Percentiles rank a stretch among this genome's conserved stretches.
These are phyloP conservation scores for Setipinna tenuifilis DNA, from an alignment of 2,797 vertebrate genomes.

Conservation along the genomic window DNA sequence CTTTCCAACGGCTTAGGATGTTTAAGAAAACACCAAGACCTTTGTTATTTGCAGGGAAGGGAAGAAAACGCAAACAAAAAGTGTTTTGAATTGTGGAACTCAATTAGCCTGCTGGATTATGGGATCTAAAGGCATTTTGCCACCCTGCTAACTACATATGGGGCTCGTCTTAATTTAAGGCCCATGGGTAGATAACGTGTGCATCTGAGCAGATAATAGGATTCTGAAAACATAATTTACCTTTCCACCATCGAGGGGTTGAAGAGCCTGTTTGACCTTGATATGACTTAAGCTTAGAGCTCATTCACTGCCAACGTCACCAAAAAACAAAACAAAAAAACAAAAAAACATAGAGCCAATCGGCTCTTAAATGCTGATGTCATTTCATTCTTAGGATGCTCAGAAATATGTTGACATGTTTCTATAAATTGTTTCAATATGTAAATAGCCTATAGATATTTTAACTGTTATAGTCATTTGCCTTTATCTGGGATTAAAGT, in stretches of 20 bases:
- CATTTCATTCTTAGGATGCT: background rate
- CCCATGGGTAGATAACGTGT: background rate
- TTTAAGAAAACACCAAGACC: background rate
- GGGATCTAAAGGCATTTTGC: background rate
- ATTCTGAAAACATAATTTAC: background rate
- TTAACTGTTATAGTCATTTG: no score
- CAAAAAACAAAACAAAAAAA: background rate
- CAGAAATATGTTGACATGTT: no score
- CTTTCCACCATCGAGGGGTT: background rate
- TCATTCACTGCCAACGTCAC: background rate
- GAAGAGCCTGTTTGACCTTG: background rate
- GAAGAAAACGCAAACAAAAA: background rate
- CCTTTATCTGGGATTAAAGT: no score
- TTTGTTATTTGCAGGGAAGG: background rate
- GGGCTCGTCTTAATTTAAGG: background rate
- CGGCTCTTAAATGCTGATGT: background rate
- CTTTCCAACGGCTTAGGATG: background rate
- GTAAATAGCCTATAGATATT: no score
- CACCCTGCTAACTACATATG: background rate
- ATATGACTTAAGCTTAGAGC: background rate
- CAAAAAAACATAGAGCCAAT: background rate
- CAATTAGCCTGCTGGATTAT: background rate
- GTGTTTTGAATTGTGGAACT: background rate
- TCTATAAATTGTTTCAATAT: no score
- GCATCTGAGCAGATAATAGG: constrained; percentile 3